Evolutionary conservation across 2,888 invertebrate species (phyloP).

Genomic region (Limenitis camilla): DNA sequence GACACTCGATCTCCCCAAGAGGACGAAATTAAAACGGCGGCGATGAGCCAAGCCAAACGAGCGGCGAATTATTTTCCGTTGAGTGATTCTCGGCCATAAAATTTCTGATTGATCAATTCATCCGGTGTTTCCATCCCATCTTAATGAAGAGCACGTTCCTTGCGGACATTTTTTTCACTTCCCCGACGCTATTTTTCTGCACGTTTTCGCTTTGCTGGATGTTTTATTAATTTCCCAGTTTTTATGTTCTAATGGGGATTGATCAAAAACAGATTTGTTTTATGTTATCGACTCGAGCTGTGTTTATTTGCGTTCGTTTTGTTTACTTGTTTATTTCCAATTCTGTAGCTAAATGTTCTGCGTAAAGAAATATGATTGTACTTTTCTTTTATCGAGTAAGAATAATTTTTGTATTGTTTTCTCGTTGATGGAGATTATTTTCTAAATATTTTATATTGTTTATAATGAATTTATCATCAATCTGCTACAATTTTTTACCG

Average conservation of each 20-base stretch:
- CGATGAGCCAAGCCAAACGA: constrained; percentile 68
- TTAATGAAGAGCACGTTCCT: constrained; percentile 69
- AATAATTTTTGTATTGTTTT: too few relatives aligned
- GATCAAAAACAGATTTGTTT: constrained; percentile 50
- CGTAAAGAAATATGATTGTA: too few relatives aligned
- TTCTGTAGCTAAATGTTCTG: too few relatives aligned
- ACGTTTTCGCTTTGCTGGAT: constrained; percentile 68
- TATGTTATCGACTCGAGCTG: constrained; percentile 4
- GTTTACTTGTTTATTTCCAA: too few relatives aligned
- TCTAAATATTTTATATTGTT: too few relatives aligned
- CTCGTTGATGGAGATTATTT: too few relatives aligned
- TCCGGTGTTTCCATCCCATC: constrained; percentile 63
- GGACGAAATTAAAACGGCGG: constrained; percentile 72
- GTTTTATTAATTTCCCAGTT: constrained; percentile 65
- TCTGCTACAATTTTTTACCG: too few relatives aligned
- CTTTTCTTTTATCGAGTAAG: too few relatives aligned
- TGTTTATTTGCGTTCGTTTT: neutral
- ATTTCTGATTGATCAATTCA: constrained; percentile 75
- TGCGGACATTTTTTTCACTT: constrained; percentile 52
- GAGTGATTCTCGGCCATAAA: constrained; percentile 73
- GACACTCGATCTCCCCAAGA: constrained; percentile 73
- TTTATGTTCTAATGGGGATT: constrained; percentile 31
- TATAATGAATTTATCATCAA: too few relatives aligned
- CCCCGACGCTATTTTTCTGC: constrained; percentile 64
- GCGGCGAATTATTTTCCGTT: constrained; percentile 72